Base-by-base conservation (phyloP, 2,888 invertebrate genomes). In the Lasioglossum marginatum region DNA sequence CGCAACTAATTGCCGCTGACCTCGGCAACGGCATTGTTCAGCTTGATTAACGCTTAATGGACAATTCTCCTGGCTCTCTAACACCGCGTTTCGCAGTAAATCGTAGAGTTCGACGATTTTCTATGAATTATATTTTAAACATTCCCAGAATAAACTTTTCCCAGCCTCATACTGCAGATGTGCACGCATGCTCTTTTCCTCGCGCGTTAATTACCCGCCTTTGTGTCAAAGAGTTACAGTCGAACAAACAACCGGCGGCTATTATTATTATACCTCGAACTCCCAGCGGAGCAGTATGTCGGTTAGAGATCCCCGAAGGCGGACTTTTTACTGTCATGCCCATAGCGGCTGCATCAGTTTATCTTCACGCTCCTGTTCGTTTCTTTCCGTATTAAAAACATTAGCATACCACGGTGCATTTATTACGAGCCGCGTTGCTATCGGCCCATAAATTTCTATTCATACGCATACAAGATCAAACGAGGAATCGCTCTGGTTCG, bases 401-500 rank as follows among this genome's bases (percentile, higher is more conserved):
- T 63, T 27, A 27, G 6, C 60, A 63, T 63, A 16, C 60, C 60
- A 63, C 60, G 60, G 27, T 27, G 60, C 60, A 14, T 60, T 60
- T 60, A 60, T 60, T 60, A 27, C 60, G 27, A 14, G 5, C 60
- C 14, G 60, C n/a, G 48, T 48, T 27, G 1, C 27, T 12, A 60
- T 27, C 60, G 60, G 27, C 60, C 27, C 60, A 27, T 60, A n/a
- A 60, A 60, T 60, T 60, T 5, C 12, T 27, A 60, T n/a, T 5
- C 60, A 4, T 14, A 27, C 14, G 14, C 27, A 60, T 4, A 27
- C 31, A 34, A 66, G 66, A 19, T 66, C 19, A 66, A 66, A 31
- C 66, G 63, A 66, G 60, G 60, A 12, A 31, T 66, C 19, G 34
- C 45, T 77, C 40, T 12, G 37, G 37, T 85, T 91, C 89, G 31